Base-by-base conservation (phyloP, 2,113 vertebrate species). In the Anolis sagrei region DNA sequence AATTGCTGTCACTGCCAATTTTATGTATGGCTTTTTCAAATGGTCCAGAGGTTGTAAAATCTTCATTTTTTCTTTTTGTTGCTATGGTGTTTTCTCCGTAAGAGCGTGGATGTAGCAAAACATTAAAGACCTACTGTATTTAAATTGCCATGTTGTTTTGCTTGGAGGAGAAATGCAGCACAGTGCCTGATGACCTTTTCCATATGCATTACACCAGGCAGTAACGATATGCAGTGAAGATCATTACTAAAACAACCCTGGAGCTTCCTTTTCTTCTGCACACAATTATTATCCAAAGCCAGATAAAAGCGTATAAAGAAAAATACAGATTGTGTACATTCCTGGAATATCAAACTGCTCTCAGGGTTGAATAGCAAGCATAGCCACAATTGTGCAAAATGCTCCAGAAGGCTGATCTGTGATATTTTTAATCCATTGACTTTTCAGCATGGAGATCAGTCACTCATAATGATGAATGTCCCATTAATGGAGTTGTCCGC, bases 131-230 rank as follows among this genome's bases (percentile, higher is more conserved):
- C 49, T 79, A 27, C 39, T 79, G 83, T 58, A 70, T 79, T 34
- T 72, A 85, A 85, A 85, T 58, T 62, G 29, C 39, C 76, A 49
- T 3, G 36, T 27, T 83, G 54, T 51, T 73, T 69, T 70, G 68
- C 58, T 79, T 39, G 68, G 61, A 83, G 75, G 54, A 83, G n/a
- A 74, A 79, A 87, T 66, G 74, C 39, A 83, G 13, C 76, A 64
- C 68, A 83, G 51, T 83, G 81, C 7, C 54, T 79, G 54, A 29
- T 87, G 86, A 87, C 81, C 82, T 87, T 87, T 83, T 87, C 86
- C 25, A 74, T 83, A 49, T 18, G 51, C 76, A 87, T 87, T 83
- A 87, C 27, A 73, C 27, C 16, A 79, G 49, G 39, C 44, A 83
- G n/a, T 83, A 79, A 78, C 83, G 76, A 79, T 79, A 87, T 74